phyloP scores from a whole-genome alignment of 2,888 invertebrate genomes.

The Pristionchus japonicus region DNA sequence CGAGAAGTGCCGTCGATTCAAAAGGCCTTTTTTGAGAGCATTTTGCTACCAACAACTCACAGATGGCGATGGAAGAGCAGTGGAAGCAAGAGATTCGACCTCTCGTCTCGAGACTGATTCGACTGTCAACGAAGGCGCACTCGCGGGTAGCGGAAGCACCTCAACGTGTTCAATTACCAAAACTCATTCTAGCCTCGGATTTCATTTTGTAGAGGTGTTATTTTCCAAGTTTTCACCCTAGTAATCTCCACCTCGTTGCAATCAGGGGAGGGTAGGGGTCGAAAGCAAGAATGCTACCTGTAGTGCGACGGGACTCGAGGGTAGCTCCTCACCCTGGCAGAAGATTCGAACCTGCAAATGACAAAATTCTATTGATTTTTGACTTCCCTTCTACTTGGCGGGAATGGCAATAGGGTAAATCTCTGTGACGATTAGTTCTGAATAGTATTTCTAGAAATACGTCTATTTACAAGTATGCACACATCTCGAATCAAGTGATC shows the following conservation, averaged over 20 bases:
- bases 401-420: neutral
- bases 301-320: constrained; percentile 69
- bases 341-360: constrained; percentile 69
- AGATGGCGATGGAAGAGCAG: constrained; percentile 4
- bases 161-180: neutral
- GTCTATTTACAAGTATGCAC: too few relatives aligned
- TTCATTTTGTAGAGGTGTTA: neutral
- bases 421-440: neutral
- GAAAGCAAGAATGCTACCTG: constrained; percentile 52
- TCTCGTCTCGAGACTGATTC: neutral
- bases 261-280: too few relatives aligned
- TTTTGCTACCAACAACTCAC: too few relatives aligned
- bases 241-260: too few relatives aligned
- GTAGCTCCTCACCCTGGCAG: constrained; percentile 69
- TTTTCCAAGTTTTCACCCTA: too few relatives aligned
- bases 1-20: too few relatives aligned
- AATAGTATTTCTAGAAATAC: neutral
- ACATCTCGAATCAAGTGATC: too few relatives aligned
- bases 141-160: neutral
- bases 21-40: too few relatives aligned
- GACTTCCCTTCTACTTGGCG: too few relatives aligned
- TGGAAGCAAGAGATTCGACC: neutral
- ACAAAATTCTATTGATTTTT: neutral
- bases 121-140: neutral
- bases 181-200: neutral